Percentiles rank a stretch among this genome's conserved stretches.
Conservation (phyloP, 2,113 vertebrate genomes). For the Dasyornis broadbenti region DNA sequence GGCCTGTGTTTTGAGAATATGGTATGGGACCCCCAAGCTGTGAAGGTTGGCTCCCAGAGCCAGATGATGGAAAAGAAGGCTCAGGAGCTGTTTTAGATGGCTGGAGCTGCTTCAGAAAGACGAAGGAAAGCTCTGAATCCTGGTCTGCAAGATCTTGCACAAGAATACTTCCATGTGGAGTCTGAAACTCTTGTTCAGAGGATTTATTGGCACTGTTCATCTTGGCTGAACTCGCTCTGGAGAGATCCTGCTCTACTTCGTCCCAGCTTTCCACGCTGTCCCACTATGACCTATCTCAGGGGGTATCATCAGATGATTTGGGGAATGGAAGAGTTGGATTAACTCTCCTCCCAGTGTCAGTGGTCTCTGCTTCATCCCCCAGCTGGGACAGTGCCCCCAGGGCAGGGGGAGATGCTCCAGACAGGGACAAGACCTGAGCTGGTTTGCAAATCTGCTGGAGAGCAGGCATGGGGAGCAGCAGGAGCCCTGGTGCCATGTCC, state of each 20-base stretch:
- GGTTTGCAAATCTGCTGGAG: background rate
- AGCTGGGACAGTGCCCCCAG: background rate
- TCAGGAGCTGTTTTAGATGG: background rate
- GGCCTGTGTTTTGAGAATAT: background rate
- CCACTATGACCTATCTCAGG: background rate
- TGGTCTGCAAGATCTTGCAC: rapidly evolving
- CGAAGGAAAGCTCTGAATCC: background rate
- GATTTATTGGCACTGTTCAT: background rate
- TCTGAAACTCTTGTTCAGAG: background rate
- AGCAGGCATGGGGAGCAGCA: background rate
- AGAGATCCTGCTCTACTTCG: background rate
- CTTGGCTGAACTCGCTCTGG: background rate
- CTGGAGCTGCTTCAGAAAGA: background rate
- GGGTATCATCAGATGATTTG: no score
- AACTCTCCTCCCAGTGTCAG: rapidly evolving
- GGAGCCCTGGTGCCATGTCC: rapidly evolving
- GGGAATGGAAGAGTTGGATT: background rate
- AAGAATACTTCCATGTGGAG: background rate
- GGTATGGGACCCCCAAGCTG: background rate
- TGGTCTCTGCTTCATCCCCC: background rate
- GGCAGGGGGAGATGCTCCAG: background rate
- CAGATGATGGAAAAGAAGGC: background rate
- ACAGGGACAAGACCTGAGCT: background rate
- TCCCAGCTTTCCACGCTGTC: background rate
- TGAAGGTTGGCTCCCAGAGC: background rate